Conservation (phyloP, 1,140 invertebrate species). For the Lepidurus arcticus region DNA sequence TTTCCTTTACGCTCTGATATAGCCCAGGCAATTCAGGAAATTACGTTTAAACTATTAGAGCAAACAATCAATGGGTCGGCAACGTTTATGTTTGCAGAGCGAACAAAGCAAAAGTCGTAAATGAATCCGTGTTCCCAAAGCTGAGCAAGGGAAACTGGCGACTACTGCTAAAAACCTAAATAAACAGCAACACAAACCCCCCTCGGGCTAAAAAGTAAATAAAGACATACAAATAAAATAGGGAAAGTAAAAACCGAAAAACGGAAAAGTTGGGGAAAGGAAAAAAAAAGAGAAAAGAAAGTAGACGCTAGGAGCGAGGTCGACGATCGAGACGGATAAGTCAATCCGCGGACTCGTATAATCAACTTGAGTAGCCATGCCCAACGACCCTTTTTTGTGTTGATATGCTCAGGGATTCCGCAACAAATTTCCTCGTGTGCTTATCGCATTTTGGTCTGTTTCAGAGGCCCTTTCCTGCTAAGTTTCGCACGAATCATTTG, state of each 20-base stretch:
- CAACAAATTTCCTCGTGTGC: not conserved
- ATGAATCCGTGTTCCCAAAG: not conserved
- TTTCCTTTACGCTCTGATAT: not conserved
- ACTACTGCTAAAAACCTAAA: not conserved
- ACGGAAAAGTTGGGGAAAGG: not conserved
- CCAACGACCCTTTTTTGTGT: slow-evolving; percentile 2
- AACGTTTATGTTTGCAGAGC: not conserved
- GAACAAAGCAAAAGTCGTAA: not conserved
- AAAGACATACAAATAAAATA: no score
- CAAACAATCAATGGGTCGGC: not conserved
- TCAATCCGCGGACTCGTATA: not conserved
- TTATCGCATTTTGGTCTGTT: not conserved
- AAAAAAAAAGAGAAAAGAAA: not conserved
- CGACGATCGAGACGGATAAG: not conserved
- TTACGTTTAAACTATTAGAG: not conserved
- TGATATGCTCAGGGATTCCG: not conserved
- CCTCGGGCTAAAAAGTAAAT: not conserved
- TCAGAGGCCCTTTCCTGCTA: not conserved
- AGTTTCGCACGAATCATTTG: no score
- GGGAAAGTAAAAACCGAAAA: no score
- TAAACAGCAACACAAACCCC: not conserved
- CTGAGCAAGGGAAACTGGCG: not conserved
- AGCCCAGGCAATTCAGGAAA: not conserved
- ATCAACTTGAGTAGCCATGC: slow-evolving; percentile 14
- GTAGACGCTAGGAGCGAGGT: slow-evolving; percentile 6